phyloP scores from a whole-genome alignment of 1,140 invertebrate species.

The Archivesica marissinica region DNA sequence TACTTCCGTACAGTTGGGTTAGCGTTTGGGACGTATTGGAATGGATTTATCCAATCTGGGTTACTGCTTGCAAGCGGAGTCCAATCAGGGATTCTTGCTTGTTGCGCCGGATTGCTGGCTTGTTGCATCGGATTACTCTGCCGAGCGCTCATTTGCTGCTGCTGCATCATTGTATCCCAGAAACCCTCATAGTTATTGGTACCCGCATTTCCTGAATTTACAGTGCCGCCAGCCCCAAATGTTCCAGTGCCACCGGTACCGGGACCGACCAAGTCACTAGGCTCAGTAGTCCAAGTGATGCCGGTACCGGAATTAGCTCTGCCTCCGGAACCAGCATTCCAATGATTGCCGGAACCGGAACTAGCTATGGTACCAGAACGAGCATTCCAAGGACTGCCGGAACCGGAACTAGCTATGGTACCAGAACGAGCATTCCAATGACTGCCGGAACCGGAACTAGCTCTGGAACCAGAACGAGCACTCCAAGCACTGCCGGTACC shows the following conservation, averaged over 20 bases:
- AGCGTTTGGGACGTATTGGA: not conserved
- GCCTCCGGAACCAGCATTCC: not conserved
- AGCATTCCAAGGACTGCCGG: not conserved
- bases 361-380: not conserved
- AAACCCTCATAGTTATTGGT: too few relatives aligned
- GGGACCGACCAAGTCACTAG: too few relatives aligned
- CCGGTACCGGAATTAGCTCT: not conserved
- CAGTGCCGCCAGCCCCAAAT: too few relatives aligned
- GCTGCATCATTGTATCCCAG: too few relatives aligned
- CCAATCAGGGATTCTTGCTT: slow-evolving; percentile 8
- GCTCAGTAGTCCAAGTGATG: too few relatives aligned
- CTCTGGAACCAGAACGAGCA: not conserved
- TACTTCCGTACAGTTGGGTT: not conserved
- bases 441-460: not conserved
- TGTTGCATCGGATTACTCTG: too few relatives aligned
- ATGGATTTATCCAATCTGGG: not conserved
- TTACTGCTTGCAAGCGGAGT: slow-evolving; percentile 25
- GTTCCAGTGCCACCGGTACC: too few relatives aligned
- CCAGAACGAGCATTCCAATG: not conserved
- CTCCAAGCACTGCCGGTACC: not conserved
- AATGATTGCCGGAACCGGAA: not conserved
- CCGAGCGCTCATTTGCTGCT: too few relatives aligned
- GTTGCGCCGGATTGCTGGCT: slow-evolving; percentile 7
- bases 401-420: not conserved
- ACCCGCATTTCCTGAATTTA: too few relatives aligned